Conservation (phyloP, 2,797 vertebrate species). For the Amphiprion clarkii region DNA sequence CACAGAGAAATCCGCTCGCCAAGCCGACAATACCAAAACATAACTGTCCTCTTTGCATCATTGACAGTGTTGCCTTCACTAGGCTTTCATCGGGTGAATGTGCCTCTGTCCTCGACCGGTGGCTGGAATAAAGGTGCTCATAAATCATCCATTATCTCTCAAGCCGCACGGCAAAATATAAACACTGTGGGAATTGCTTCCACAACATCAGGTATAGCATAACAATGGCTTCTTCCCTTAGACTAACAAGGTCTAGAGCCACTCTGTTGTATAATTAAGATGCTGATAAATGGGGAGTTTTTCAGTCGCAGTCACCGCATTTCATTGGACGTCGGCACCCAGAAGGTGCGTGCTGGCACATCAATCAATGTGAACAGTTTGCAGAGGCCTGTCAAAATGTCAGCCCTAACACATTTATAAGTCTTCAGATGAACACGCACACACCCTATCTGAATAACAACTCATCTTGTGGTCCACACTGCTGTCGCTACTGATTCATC, state of each 20-base stretch:
- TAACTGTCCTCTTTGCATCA: conserved; percentile 30
- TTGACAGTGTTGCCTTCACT: conserved; percentile 7
- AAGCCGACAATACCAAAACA: conserved; percentile 15
- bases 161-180: conserved; percentile 62
- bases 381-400: conserved; percentile 84
- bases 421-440: conserved; percentile 77
- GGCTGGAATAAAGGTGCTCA: conserved; percentile 55
- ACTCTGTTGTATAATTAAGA: conserved; percentile 77
- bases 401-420: conserved; percentile 82
- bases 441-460: conserved; percentile 80
- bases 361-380: conserved; percentile 86
- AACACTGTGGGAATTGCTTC: conserved; percentile 70
- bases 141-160: conserved; percentile 82
- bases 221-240: conserved; percentile 70
- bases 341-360: conserved; percentile 68
- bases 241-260: conserved; percentile 80
- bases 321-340: conserved; percentile 67
- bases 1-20: conserved; percentile 19
- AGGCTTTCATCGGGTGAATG: conserved; percentile 43
- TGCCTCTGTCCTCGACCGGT: conserved; percentile 49
- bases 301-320: conserved; percentile 65
- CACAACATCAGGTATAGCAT: conserved; percentile 71
- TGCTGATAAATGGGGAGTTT: conserved; percentile 79
- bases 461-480: conserved; percentile 70
- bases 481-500: conserved; percentile 82